Evolutionary conservation across 2,888 invertebrate genomes (phyloP).

Genomic region (Iphiclides podalirius): DNA sequence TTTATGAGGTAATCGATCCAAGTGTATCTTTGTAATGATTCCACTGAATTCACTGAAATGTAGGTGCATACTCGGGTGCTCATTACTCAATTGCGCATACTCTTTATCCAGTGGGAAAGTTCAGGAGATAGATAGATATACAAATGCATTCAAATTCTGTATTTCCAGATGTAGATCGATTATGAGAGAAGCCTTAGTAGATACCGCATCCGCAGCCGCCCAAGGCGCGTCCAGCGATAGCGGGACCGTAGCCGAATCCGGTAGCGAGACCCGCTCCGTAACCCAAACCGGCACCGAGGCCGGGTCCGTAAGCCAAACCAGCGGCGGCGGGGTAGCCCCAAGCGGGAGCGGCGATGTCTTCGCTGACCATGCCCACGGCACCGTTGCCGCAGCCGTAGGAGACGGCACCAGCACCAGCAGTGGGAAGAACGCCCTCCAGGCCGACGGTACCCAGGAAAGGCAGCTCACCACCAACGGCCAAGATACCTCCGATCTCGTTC

Average conservation of each 20-base stretch:
- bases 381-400: slow-evolving; percentile 30
- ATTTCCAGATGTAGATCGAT: too few relatives aligned
- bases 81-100: too few relatives aligned
- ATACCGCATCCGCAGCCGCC: slow-evolving; percentile 11
- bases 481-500: slow-evolving; percentile 38
- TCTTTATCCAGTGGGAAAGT: too few relatives aligned
- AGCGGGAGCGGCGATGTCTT: slow-evolving; percentile 18
- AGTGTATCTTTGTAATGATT: too few relatives aligned
- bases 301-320: slow-evolving; percentile 20
- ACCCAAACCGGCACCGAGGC: slow-evolving; percentile 12
- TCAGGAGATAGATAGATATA: too few relatives aligned
- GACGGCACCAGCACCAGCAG: slow-evolving; percentile 32
- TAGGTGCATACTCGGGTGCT: too few relatives aligned
- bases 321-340: slow-evolving; percentile 24
- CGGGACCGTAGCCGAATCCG: slow-evolving; percentile 12
- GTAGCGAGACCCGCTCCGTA: slow-evolving; percentile 8
- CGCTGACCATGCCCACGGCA: slow-evolving; percentile 17
- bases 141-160: too few relatives aligned
- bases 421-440: slow-evolving; percentile 38
- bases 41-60: too few relatives aligned
- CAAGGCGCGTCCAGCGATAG: slow-evolving; percentile 9
- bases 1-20: too few relatives aligned
- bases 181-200: background rate
- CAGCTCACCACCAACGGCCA: slow-evolving; percentile 34
- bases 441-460: slow-evolving; percentile 35